Base-by-base conservation (phyloP, 2,888 invertebrate species). In the Netelia fuscicornis region DNA sequence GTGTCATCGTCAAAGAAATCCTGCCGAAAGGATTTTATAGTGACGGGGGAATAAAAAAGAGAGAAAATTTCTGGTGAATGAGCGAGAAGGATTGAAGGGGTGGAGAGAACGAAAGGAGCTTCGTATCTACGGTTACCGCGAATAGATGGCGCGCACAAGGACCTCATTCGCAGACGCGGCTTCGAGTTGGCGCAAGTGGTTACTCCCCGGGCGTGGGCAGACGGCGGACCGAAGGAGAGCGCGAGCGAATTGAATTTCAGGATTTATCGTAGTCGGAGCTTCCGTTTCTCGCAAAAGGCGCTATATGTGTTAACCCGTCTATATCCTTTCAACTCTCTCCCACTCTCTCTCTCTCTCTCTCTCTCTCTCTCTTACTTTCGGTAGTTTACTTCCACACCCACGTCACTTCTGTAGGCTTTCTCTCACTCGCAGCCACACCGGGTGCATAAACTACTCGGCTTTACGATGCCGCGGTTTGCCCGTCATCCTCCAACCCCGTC, bases 191-290 rank as follows among this genome's bases (percentile, higher is more conserved):
- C 85, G 76, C 84, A 83, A 84, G 86, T 85, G 86, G 85, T 87
- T 82, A 80, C 83, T 82, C 86, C 78, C 82, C 86, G 86, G 81
- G 84, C 84, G 85, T 85, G 85, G 82, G 87, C 85, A 86, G 87
- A 85, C 84, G 48, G 68, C 83, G 78, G 72, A 76, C 81, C 70
- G 65, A 56, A 79, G 79, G 82, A 74, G 81, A 83, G 86, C 87
- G 86, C 81, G 84, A 88, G 88, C 86, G 88, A 93, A 93, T 93
- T 93, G 93, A 93, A 93, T 93, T 91, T 91, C 87, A 90, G 86
- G 92, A 93, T 93, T 93, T 93, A 93, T 93, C 91, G 93, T 91
- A 90, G 84, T 81, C 86, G 90, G 92, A 92, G 93, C 93, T 93
- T 93, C 93, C 91, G 93, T 93, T 93, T 90, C 88, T 84, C 88